Evolutionary conservation across 2,888 invertebrate genomes (phyloP).

Genomic region (Dusona sp.): DNA sequence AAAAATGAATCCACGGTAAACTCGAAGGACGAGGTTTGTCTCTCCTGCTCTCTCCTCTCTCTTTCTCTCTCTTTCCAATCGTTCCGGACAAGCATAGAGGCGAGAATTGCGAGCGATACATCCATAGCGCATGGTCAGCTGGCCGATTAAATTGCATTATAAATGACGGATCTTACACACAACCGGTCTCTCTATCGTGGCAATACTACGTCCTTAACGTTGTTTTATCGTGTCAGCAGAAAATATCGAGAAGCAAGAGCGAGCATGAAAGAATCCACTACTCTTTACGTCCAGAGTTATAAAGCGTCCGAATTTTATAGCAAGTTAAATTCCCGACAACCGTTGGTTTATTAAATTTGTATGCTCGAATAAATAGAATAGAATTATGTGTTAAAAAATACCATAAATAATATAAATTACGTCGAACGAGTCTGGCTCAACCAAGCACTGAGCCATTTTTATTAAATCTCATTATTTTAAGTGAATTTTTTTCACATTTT

Average conservation of each 20-base stretch:
- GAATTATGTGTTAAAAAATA: background rate
- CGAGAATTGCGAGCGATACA: slow-evolving; percentile 71
- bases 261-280: background rate
- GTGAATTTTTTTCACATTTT: too few species aligned
- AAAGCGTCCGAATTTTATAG: background rate
- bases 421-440: too few species aligned
- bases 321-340: background rate
- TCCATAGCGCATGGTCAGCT: slow-evolving; percentile 70
- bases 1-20: slow-evolving; percentile 56
- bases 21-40: slow-evolving; percentile 68
- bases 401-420: background rate
- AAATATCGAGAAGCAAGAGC: background rate
- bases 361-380: background rate
- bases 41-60: slow-evolving; percentile 9
- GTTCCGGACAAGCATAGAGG: slow-evolving; percentile 41
- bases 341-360: background rate
- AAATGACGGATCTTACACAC: slow-evolving; percentile 68
- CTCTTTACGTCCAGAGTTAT: background rate
- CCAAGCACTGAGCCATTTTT: too few species aligned
- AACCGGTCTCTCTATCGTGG: slow-evolving; percentile 42
- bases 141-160: slow-evolving; percentile 79
- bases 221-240: slow-evolving; percentile 46
- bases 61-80: slow-evolving; percentile 32
- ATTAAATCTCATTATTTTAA: too few species aligned
- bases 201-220: slow-evolving; percentile 20